phyloP scores from a whole-genome alignment of 1,140 invertebrate genomes.

The Vanessa atalanta region DNA sequence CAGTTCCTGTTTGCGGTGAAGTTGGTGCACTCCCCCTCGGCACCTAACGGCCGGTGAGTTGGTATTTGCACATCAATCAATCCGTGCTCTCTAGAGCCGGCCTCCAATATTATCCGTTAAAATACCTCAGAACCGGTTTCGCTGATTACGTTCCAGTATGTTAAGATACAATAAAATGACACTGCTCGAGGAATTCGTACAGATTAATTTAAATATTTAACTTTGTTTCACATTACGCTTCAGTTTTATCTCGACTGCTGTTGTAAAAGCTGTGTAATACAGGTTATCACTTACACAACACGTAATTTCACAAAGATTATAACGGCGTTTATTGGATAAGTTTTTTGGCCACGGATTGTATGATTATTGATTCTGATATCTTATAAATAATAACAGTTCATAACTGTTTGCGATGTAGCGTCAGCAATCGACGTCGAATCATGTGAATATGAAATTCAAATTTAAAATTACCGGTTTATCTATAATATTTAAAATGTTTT shows the following conservation, averaged over 20 bases:
- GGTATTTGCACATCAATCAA: conserved; percentile 51
- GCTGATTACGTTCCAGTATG: conserved; percentile 51
- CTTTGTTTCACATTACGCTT: conserved; percentile 20
- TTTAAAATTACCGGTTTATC: conserved; percentile 43
- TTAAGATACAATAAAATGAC: conserved; percentile 45
- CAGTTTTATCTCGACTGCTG: conserved; percentile 26
- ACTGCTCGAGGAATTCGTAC: conserved; percentile 38
- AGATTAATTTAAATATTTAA: conserved; percentile 43
- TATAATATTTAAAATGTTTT: conserved; percentile 36
- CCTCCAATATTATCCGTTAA: conserved; percentile 59
- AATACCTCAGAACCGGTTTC: conserved; percentile 64
- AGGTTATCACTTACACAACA: conserved; percentile 33
- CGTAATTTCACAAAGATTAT: conserved; percentile 3
- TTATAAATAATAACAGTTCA: conserved; percentile 21
- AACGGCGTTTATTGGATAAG: conserved; percentile 13
- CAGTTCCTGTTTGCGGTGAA: conserved; percentile 97
- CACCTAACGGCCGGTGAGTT: conserved; percentile 80
- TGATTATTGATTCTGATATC: conserved; percentile 5
- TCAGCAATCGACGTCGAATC: conserved; percentile 8
- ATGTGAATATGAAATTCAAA: conserved; percentile 36
- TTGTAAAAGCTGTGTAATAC: conserved; percentile 31
- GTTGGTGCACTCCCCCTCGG: conserved; percentile 88
- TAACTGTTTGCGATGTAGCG: conserved; percentile 25
- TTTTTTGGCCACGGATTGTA: conserved; percentile 6
- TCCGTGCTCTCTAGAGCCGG: conserved; percentile 40